phyloP scores from a whole-genome alignment of 2,113 vertebrate genomes.

The Aythya baeri region DNA sequence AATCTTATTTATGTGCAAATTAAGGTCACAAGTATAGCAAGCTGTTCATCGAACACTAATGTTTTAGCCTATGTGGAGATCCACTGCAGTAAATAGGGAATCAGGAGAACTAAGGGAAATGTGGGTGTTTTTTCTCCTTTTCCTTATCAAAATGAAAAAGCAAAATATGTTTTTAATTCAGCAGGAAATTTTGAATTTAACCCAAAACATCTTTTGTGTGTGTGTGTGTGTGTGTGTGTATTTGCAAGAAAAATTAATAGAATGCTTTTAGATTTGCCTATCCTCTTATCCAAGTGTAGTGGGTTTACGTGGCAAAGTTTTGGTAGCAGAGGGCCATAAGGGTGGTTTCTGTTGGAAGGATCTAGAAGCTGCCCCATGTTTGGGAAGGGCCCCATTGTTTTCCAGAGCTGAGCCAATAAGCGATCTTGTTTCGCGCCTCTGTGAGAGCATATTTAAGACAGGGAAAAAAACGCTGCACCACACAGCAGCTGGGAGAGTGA shows the following conservation, averaged over 20 bases:
- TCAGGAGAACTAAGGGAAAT: neutral
- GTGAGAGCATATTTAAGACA: no score
- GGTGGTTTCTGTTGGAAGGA: no score
- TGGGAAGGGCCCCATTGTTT: no score
- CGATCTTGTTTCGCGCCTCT: no score
- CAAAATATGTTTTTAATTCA: neutral
- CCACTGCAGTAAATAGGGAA: neutral
- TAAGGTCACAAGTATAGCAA: neutral
- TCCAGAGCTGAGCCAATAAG: no score
- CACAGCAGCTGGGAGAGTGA: no score
- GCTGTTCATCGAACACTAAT: neutral
- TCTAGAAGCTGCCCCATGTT: no score
- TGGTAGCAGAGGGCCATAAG: no score
- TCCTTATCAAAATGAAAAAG: neutral
- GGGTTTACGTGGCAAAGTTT: no score
- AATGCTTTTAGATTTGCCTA: neutral
- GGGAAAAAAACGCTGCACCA: no score
- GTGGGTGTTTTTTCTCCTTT: neutral
- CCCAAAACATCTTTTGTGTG: fast-evolving
- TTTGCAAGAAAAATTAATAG: neutral
- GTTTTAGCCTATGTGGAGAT: neutral
- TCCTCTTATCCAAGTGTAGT: neutral
- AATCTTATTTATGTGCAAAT: neutral
- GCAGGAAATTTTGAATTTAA: neutral
- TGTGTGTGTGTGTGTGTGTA: neutral